Base-by-base conservation (phyloP, 2,888 invertebrate genomes). In the Andricus curvator region DNA sequence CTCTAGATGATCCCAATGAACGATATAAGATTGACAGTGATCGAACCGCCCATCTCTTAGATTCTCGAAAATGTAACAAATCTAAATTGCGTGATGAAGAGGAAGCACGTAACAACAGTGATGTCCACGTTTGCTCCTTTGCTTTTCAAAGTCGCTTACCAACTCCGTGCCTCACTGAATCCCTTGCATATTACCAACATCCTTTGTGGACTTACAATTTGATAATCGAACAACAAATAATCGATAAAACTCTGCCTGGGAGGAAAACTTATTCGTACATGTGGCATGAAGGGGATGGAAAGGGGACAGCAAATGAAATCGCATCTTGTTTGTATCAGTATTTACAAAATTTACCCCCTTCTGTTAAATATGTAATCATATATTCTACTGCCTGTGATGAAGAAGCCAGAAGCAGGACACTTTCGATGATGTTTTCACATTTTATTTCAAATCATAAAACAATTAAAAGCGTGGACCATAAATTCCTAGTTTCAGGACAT, bases 291-390 rank as follows among this genome's bases (percentile, higher is more conserved):
- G 82, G 70, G 11, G 80, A 83, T 29, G 87, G 80, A 13, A 82
- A 83, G 64, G 81, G 86, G 67, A 86, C 86, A 8, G 83, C 85
- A 2, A 87, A 85, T 81, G 85, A 85, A 68, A 83, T 85, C 56
- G 81, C 81, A 29, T 85, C 82, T 70, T 85, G 84, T 70, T 67
- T 85, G 33, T 82, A 65, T 77, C 37, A 77, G 13, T 85, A 81
- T 78, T 15, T 84, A 1, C 29, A 78, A 44, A 44, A 20, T 20
- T 48, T 83, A 2, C 66, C 80, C 4, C 13, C 33, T 20, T 9
- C 20, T 13, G 17, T 78, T 13, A 51, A 76, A 4, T 33, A 41
- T 6, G 37, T 68, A 8, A 78, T 68, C n/a, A 60, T 78, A 25
- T 82, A 82, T 20, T 80, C 78, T 4, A 77, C 80, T 15, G 65